Base-by-base conservation (phyloP, 2,888 invertebrate genomes). In the Drosophila paranaensis region DNA sequence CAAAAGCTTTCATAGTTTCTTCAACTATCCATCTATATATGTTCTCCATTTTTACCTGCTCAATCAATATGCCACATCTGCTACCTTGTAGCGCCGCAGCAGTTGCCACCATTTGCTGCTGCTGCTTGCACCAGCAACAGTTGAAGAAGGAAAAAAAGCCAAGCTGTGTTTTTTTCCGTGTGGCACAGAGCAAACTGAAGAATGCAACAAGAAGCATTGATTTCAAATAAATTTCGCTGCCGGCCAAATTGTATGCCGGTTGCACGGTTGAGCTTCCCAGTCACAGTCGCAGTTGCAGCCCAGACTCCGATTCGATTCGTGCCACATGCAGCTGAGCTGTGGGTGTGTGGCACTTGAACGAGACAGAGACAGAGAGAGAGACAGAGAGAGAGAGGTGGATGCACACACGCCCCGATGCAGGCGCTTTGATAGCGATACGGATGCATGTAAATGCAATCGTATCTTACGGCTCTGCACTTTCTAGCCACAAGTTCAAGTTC, bases 191-290 rank as follows among this genome's bases (percentile, higher is more conserved):
- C 77, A 81, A 81, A 73, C 89, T 87, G 79, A 90, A 89, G 90
- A 90, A 86, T 90, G 89, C 84, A 90, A 84, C 89, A 84, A 84
- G 84, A 84, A 90, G 90, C 87, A 89, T 89, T 90, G 90, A 90
- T 90, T 90, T 89, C 85, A 89, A 90, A 90, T 90, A 89, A 90
- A 87, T 89, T 89, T 90, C 78, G 90, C 90, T 89, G 90, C 71
- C 85, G 90, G 90, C 84, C 87, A 90, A 87, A 87, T 87, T 89
- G 84, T 90, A 88, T 88, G 86, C 86, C 89, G 83, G 83, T 71
- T 84, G 89, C 89, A 62, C 60, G 79, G 89, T 69, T 84, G 89
- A 88, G 62, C 60, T 74, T 55, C 40, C 42, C 40, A 55, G 55
- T 33, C 42, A 33, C 8, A 46, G 27, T 11, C 40, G 30, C 40